Base-by-base conservation (phyloP, 2,113 vertebrate genomes). In the Megaceryle maxima region DNA sequence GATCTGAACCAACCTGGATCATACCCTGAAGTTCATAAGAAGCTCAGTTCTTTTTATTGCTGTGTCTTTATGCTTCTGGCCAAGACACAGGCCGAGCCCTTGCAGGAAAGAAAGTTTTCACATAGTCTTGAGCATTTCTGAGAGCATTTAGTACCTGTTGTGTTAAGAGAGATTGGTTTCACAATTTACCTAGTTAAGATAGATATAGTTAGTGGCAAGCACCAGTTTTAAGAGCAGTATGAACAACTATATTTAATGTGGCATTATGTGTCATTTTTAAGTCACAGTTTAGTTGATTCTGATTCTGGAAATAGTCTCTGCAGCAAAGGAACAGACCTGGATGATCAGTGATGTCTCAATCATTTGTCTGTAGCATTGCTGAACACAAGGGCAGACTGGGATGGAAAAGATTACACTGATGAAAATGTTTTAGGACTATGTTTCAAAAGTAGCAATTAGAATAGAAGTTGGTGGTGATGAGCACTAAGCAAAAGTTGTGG, bases 261-360 rank as follows among this genome's bases (percentile, higher is more conserved):
- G 21, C 17, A 48, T 37, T 43, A 73, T 56, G 3, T 12, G 11
- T 44, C 20, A 26, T 13, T 81, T 91, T 91, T 35, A 68, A 33
- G 8, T 37, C 21, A 63, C 25, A 51, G 39, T 44, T 68, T 69
- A 21, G 18, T 29, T 44, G 15, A 39, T 62, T 85, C 26, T 44
- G 29, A 39, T 48, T 26, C 15, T 74, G 14, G 7, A 41, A n/a
- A 73, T 2, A 26, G 26, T 28, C 35, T 41, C 44, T 48, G 17
- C 41, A 78, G 50, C 29, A 59, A 87, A 80, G 28, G 17, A 83
- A 22, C 2, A 29, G n/a, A 29, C 1, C 9, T 57, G 39, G 7
- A 17, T 83, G 28, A 24, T 83, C 2, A 3, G 66, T 3, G 2
- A 4, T 28, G 8, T 55, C 16, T 2, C 0, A 35, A 53, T 41